Base-by-base conservation (phyloP, 2,888 invertebrate genomes). In the Parasteatoda lunata region DNA sequence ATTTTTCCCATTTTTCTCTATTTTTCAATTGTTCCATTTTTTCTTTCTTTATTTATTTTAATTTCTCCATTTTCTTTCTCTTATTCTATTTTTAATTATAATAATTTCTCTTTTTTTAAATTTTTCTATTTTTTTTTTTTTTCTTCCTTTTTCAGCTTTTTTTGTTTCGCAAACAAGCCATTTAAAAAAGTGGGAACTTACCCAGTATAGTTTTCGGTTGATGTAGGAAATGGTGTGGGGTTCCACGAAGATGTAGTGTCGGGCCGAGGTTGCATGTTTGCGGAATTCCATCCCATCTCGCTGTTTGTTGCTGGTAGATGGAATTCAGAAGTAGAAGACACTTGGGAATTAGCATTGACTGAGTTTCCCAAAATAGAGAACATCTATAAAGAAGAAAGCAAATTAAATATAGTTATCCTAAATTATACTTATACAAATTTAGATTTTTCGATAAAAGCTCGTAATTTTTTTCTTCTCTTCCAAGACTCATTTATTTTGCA, bases 181-280 rank as follows among this genome's bases (percentile, higher is more conserved):
- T 59, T 52, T 7, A 59, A 7, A 7, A 11, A 7, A 59, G 9
- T 7, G 59, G 8, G 59, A 15, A 82, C 79, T 59, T 75, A 88
- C 85, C 85, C 85, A 72, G 76, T 30, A 30, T 30, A 88, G 59
- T 71, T 82, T 30, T 88, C 88, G 0, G 76, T 52, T n/a, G 76
- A 54, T 8, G 88, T 5, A n/a, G 71, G 88, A 69, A 81, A 88
- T 4, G 82, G 8, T 5, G 70, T 4, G 45, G 75, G 88, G 45
- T 76, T 77, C 9, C 54, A 52, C 30, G 80, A 6, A 59, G 77
- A n/a, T 47, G 52, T 15, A 0, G 68, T 65, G 2, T 8, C 59
- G 0, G 75, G 9, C 5, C 85, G 68, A 5, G 64, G 11, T 3
- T 48, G 48, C 3, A 80, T 45, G 30, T 71, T 49, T 4, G 72